Percentiles rank a stretch among this genome's conserved stretches.
Conservation (phyloP, 2,888 invertebrate genomes). For the Troides aeacus region DNA sequence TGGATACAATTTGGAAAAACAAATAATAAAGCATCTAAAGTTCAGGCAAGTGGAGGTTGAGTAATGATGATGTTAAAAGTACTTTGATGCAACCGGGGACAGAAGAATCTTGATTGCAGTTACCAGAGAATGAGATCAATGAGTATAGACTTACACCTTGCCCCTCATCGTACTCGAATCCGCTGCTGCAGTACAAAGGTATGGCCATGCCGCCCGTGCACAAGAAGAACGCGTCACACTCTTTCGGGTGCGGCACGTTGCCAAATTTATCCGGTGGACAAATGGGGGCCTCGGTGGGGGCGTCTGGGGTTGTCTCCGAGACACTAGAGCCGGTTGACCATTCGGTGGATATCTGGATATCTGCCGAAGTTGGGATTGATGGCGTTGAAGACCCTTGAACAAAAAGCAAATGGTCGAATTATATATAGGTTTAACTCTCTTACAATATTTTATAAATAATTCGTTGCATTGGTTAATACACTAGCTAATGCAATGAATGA, state of each 20-base stretch:
- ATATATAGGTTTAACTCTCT: no score
- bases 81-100: not conserved
- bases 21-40: not conserved
- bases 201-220: conserved; percentile 45
- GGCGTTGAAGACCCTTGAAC: no score
- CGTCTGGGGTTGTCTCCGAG: no score
- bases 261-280: conserved; percentile 45
- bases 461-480: no score
- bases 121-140: no score
- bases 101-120: not conserved
- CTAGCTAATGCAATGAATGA: no score
- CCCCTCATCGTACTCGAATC: conserved; percentile 44
- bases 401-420: no score
- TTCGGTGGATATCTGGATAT: no score
- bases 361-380: no score
- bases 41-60: not conserved
- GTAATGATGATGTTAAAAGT: not conserved
- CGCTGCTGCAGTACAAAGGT: conserved; percentile 41
- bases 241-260: conserved; percentile 45
- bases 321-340: no score
- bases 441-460: no score
- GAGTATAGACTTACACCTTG: conserved; percentile 12
- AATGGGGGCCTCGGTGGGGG: conserved; percentile 19
- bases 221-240: conserved; percentile 47
- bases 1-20: no score